Evolutionary conservation across 2,888 invertebrate species (phyloP).

Genomic region (Sthenelais limicola): DNA sequence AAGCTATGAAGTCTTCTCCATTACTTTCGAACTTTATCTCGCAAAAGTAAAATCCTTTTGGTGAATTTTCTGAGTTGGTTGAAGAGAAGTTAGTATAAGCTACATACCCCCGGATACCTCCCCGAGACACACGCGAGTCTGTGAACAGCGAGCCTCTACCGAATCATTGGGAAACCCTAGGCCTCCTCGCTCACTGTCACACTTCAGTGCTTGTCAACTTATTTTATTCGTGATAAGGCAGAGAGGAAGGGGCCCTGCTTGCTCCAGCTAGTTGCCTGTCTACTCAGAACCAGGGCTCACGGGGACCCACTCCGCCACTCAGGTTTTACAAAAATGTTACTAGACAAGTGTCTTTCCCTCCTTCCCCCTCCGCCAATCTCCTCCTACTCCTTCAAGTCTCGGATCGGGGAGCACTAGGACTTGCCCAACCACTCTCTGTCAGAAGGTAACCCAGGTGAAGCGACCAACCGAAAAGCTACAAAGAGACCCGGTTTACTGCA

Average conservation of each 20-base stretch:
- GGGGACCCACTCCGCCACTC: too few relatives aligned
- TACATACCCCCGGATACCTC: slow-evolving; percentile 11
- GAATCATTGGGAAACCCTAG: slow-evolving; percentile 27
- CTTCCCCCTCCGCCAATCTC: not conserved
- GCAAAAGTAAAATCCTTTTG: too few relatives aligned
- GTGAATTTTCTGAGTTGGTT: too few relatives aligned
- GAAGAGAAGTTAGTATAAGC: too few relatives aligned
- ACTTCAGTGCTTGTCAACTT: slow-evolving; percentile 24
- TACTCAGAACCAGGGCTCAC: too few relatives aligned
- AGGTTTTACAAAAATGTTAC: not conserved
- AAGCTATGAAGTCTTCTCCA: too few relatives aligned
- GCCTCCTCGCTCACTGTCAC: slow-evolving; percentile 30
- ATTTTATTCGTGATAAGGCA: slow-evolving; percentile 33
- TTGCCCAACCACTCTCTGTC: not conserved
- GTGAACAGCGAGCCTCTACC: slow-evolving; percentile 15
- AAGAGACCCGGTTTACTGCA: too few relatives aligned
- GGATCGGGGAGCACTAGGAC: not conserved
- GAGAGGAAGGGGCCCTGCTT: not conserved
- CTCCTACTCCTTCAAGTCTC: not conserved
- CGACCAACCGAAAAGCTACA: too few relatives aligned
- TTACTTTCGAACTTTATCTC: too few relatives aligned
- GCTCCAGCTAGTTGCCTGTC: not conserved
- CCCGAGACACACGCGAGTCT: not conserved
- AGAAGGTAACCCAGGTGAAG: not conserved
- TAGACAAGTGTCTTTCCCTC: not conserved